These are phyloP conservation scores for Campodea augens DNA, from an alignment of 1,140 invertebrate species.

Conservation along the genomic window DNA sequence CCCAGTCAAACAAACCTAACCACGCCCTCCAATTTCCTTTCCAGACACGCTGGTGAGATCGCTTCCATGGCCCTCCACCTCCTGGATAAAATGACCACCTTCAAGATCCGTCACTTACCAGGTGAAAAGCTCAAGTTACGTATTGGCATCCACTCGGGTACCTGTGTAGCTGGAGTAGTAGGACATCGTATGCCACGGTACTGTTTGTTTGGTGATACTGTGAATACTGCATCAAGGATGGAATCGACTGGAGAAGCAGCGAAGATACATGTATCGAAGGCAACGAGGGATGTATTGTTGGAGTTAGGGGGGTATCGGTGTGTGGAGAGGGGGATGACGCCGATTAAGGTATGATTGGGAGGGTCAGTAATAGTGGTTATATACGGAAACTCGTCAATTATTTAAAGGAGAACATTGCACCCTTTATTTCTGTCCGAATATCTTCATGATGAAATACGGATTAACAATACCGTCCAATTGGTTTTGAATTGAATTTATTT, in stretches of 20 bases:
- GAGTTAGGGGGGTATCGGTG: conserved; percentile 44
- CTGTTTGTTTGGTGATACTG: conserved; percentile 25
- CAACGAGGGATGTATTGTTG: conserved; percentile 39
- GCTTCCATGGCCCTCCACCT: conserved; percentile 59
- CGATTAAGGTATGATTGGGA: conserved; percentile 51
- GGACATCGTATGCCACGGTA: conserved; percentile 29
- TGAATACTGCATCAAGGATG: conserved; percentile 47
- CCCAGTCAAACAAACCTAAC: too few species aligned
- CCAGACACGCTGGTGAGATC: conserved; percentile 57
- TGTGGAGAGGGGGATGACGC: conserved; percentile 42
- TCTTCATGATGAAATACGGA: too few species aligned
- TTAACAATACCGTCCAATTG: too few species aligned
- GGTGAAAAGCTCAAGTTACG: conserved; percentile 48
- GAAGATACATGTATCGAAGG: conserved; percentile 48
- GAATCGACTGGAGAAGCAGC: conserved; percentile 46
- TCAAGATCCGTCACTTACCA: conserved; percentile 46
- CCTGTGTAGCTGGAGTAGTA: conserved; percentile 31
- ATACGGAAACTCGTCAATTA: too few species aligned
- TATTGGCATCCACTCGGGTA: conserved; percentile 41
- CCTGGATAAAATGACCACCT: conserved; percentile 47
- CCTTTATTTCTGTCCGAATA: too few species aligned
- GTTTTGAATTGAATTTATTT: too few species aligned
- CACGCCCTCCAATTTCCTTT: too few species aligned
- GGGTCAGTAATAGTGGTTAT: too few species aligned
- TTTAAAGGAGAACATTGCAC: too few species aligned